Evolutionary conservation across 2,113 vertebrate genomes (phyloP).

Genomic region (Rhea pennata): DNA sequence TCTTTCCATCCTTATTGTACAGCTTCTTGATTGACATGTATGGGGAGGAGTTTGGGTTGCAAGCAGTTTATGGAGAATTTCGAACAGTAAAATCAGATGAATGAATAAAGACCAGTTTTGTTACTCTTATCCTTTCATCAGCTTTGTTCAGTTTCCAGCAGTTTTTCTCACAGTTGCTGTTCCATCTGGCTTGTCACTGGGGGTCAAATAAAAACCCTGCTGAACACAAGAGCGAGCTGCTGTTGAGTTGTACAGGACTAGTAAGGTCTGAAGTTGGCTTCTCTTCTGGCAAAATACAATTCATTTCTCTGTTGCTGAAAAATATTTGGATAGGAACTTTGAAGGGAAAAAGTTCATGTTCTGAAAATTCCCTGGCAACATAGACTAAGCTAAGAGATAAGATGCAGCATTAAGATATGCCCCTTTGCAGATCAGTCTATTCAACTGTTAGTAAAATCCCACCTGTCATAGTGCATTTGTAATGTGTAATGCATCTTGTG

Average conservation of each 20-base stretch:
- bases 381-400: neutral
- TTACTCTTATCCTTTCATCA: slow-evolving; percentile 50
- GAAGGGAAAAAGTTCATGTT: neutral
- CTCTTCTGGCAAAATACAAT: neutral
- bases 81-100: neutral
- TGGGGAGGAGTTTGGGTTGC: slow-evolving; percentile 11
- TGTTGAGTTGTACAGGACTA: neutral
- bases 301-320: neutral
- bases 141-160: neutral
- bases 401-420: neutral
- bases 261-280: neutral
- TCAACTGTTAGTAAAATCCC: neutral
- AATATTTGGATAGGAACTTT: neutral
- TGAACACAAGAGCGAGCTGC: neutral
- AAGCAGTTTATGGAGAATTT: neutral
- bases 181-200: slow-evolving; percentile 12
- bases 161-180: neutral
- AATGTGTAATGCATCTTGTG: neutral
- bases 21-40: neutral
- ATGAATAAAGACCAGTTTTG: slow-evolving; percentile 60
- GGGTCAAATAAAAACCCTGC: neutral
- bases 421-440: neutral
- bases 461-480: neutral
- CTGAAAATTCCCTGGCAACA: neutral
- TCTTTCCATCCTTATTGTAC: neutral